Base-by-base conservation (phyloP, 2,888 invertebrate species). In the Cheiracanthium punctorium region DNA sequence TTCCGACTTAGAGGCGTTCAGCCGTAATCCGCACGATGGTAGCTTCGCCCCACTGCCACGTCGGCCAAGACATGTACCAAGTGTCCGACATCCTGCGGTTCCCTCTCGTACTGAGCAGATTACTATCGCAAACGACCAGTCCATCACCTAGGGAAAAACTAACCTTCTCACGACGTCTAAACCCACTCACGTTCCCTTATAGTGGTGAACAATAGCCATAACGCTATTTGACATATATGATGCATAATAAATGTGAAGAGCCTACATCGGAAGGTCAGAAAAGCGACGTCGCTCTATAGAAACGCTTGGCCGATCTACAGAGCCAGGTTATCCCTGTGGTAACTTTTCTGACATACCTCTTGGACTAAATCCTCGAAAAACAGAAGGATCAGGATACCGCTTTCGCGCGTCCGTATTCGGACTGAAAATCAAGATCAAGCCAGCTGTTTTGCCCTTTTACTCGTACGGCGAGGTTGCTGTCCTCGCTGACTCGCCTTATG, bases 381-480 rank as follows among this genome's bases (percentile, higher is more conserved):
- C 93, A 92, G 94, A 93, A 94, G 93, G 93, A 94, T 94, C 94
- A 93, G 94, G 93, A 94, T 94, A 94, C 91, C 93, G 93, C 93
- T 94, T 94, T 94, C 93, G 93, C 93, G 91, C n/a, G 91, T 92
- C 91, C 90, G 91, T 92, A 92, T 92, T 91, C 91, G 90, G 90
- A 91, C 91, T 91, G 93, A 93, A 94, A 93, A 93, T 93, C 93
- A 92, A 93, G 93, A 94, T 94, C 94, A 94, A 94, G 93, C 92
- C 93, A 93, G 94, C 94, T n/a, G n/a, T 92, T 94, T 94, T 94
- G 93, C 93, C 93, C 94, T 94, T 94, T 94, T 94, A 93, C 94
- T 94, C 94, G n/a, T n/a, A 93, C 94, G 93, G 93, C 92, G 93
- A 94, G 94, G 94, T 94, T 94, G 94, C 94, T 93, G 94, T 94